Evolutionary conservation across 92 coral and sea anemone genomes (phyloP), one percentile per base, ranked within the genome.

Genomic region (Epizoanthus illoricatus): DNA sequence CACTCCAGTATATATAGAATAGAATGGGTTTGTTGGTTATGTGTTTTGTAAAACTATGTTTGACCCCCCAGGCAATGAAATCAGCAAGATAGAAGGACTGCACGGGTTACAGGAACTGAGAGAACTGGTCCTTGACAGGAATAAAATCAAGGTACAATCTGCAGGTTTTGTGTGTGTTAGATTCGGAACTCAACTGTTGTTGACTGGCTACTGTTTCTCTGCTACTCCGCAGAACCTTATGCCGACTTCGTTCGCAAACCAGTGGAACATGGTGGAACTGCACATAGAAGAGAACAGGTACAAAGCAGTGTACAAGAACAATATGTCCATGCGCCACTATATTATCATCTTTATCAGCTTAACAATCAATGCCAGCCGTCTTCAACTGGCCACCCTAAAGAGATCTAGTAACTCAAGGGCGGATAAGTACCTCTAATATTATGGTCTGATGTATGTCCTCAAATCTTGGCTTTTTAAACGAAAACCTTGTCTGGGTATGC

Each of bases 261-360:
- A 95, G 74, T 90, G 98, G 90, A 91, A 87, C 83, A 76, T 95
- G 28, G 90, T 90, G 40, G 98, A 95, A 61, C 84, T 95, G 39
- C 98, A 95, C 88, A 86, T 95, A 63, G 98, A 95, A 75, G 98
- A 95, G 75, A 95, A 95, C 80, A 90, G 97, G 97, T 92, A 47
- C 15, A 52, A 5, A 15, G 16, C 10, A 52, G 10, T 52, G 56
- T 52, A 52, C 12, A 52, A 52, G 15, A 16, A 49, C 55, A 7
- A 13, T 49, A 8, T 28, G 36, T 28, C 36, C 36, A 28, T 28
- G 36, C 36, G 36, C 36, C 36, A 28, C 36, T 28, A 28, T 28
- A 28, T 28, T 28, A 28, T 28, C 36, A 28, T 28, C 36, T 2
- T 28, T 28, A 28, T 28, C 36, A 28, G 36, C 36, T 28, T 28